Evolutionary conservation across 2,797 vertebrate genomes (phyloP), one percentile per base, ranked within the genome.

Genomic region (Pseudomugil gertrudae): DNA sequence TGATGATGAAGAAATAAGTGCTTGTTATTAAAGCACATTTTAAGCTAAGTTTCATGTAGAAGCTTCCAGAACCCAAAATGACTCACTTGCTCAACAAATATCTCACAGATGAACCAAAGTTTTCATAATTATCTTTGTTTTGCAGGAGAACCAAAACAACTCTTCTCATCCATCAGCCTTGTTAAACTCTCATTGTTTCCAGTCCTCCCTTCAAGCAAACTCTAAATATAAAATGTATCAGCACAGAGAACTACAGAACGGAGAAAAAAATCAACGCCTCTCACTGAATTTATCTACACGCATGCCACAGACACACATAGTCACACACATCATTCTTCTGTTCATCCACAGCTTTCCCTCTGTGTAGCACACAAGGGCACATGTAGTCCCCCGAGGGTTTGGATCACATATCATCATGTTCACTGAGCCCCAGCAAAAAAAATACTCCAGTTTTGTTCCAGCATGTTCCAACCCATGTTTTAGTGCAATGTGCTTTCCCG

Each of bases 391-490:
- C 69, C 0, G 59, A 73, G 81, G 77, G 71, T 62, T 77, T 63
- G 65, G 66, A 79, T 81, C 70, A 78, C 74, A 65, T 72, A 74
- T 80, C 69, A 66, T 74, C 58, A 19, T 76, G 78, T 74, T 84
- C 80, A 13, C 50, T 66, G 65, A 71, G 83, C 76, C 66, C 54
- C 47, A 57, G 72, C 8, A 10, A 32, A 80, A 87, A 78, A 15
- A 80, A 87, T 57, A 77, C 67, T 80, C 66, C 65, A 56, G 57
- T 78, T 85, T 78, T 78, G 66, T 76, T 83, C 74, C 67, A 57
- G 36, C 69, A 64, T 43, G 64, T 76, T 65, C 68, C 74, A 67
- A 55, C 54, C 19, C 55, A 30, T 79, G 68, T 83, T 79, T 47
- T 26, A 10, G 43, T 30, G 66, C 52, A 11, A 50, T 26, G 24